These are phyloP conservation scores for Mallotus villosus DNA, from an alignment of 2,797 vertebrate species.

Conservation along the genomic window DNA sequence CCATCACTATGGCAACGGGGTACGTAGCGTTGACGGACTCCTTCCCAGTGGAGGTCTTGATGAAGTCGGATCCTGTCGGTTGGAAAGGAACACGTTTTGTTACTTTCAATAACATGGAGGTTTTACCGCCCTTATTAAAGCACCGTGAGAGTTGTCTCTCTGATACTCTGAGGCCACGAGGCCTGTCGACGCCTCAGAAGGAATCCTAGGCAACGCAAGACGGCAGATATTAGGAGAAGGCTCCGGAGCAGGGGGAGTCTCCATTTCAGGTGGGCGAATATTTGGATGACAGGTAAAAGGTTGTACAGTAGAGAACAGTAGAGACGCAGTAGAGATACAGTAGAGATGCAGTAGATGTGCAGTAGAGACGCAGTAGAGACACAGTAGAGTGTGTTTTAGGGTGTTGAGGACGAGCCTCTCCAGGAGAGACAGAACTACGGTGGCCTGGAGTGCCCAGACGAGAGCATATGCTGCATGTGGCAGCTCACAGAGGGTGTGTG, in stretches of 20 bases:
- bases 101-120: not conserved
- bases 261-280: no score
- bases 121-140: no score
- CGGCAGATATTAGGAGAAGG: no score
- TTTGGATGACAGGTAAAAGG: no score
- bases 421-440: conserved; percentile 42
- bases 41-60: conserved; percentile 97
- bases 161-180: not conserved
- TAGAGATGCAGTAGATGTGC: conserved; percentile 15
- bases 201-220: no score
- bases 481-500: conserved; percentile 58
- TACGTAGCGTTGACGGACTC: conserved; percentile 92
- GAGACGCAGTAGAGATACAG: conserved; percentile 4
- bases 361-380: conserved; percentile 24
- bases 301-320: no score
- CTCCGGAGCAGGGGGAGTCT: no score
- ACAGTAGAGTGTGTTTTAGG: not conserved
- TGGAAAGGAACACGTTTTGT: not conserved
- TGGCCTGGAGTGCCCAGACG: conserved; percentile 37
- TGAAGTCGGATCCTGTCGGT: conserved; percentile 92
- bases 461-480: conserved; percentile 66
- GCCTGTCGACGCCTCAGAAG: no score
- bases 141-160: no score
- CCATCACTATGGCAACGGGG: conserved; percentile 92
- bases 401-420: no score